Conservation (phyloP, 2,797 vertebrate species). For the Sebastes vulpes region DNA sequence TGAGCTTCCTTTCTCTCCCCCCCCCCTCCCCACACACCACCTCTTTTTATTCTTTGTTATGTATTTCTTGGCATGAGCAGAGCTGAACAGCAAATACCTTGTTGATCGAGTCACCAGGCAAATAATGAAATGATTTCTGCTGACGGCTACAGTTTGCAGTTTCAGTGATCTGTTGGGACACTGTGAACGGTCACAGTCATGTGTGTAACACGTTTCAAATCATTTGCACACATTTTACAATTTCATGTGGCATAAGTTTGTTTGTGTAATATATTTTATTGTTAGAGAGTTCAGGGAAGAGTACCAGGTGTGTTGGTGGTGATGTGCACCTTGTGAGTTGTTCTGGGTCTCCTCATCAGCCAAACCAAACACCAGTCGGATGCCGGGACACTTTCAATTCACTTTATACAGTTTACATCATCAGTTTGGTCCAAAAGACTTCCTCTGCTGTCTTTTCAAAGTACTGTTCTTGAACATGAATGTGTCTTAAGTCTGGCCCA, state of each 20-base stretch:
- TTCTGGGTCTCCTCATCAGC: no score
- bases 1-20: slow-evolving; percentile 2
- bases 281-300: not conserved
- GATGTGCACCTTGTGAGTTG: no score
- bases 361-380: no score
- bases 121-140: slow-evolving; percentile 74
- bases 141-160: slow-evolving; percentile 49
- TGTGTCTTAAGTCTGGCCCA: no score
- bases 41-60: slow-evolving; percentile 61
- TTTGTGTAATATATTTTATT: not conserved
- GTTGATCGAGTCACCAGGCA: slow-evolving; percentile 71
- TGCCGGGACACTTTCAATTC: not conserved
- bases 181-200: not conserved
- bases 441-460: no score
- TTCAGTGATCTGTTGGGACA: slow-evolving; percentile 46
- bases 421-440: not conserved
- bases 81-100: slow-evolving; percentile 75
- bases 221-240: slow-evolving; percentile 2
- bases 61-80: slow-evolving; percentile 75
- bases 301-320: no score
- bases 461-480: no score
- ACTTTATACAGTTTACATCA: not conserved
- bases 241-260: not conserved
- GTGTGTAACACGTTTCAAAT: not conserved
- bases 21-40: not conserved